These are phyloP conservation scores for Spodoptera litura DNA, from an alignment of 1,140 invertebrate genomes.

Conservation along the genomic window DNA sequence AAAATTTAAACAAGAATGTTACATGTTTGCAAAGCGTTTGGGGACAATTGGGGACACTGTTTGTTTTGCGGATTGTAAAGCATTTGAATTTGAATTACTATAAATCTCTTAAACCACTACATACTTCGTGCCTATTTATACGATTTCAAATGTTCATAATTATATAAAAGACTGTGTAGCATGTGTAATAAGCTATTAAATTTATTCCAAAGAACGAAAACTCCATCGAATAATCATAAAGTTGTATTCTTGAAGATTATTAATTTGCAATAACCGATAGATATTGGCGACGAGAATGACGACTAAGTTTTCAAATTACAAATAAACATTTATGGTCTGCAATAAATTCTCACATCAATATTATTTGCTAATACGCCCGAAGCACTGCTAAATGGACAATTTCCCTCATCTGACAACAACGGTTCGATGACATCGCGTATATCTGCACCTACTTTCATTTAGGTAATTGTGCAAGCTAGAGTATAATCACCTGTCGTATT, in stretches of 20 bases:
- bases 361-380: not conserved
- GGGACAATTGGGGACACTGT: constrained; percentile 25
- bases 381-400: constrained; percentile 12
- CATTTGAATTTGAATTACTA: constrained; percentile 1
- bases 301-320: constrained; percentile 1
- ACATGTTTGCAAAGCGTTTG: constrained; percentile 13
- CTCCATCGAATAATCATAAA: not conserved
- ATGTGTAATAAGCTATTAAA: no score
- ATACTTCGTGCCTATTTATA: not conserved
- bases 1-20: constrained; percentile 49
- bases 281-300: no score
- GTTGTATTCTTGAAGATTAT: not conserved
- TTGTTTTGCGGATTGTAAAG: constrained; percentile 14
- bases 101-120: not conserved
- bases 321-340: not conserved
- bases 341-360: not conserved
- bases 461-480: constrained; percentile 16
- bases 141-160: not conserved
- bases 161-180: not conserved
- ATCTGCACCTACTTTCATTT: constrained; percentile 36
- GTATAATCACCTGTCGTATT: constrained; percentile 12
- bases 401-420: constrained; percentile 4
- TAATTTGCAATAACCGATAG: no score
- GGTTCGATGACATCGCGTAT: constrained; percentile 15
- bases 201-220: not conserved